Evolutionary conservation across 2,888 invertebrate genomes (phyloP).

Genomic region (Phania funesta): DNA sequence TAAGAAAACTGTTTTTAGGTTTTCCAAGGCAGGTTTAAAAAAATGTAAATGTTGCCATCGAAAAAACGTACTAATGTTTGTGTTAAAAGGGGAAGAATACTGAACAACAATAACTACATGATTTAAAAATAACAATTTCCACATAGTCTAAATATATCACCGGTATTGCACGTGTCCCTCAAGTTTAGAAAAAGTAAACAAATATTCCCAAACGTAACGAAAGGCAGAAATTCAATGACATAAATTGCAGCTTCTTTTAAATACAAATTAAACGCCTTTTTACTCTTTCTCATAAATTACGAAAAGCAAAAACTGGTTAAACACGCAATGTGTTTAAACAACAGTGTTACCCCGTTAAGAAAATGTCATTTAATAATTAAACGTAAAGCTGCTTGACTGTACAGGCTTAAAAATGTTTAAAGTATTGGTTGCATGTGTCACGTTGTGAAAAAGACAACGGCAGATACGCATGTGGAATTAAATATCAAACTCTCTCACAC

Average conservation of each 20-base stretch:
- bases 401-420: constrained; percentile 24
- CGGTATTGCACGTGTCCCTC: constrained; percentile 45
- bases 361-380: constrained; percentile 50
- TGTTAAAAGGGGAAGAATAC: no score
- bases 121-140: constrained; percentile 50
- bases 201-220: constrained; percentile 26
- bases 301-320: constrained; percentile 45
- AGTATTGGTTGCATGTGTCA: constrained; percentile 60
- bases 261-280: constrained; percentile 60
- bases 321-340: constrained; percentile 53
- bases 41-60: no score
- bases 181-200: constrained; percentile 23
- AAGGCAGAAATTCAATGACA: neutral
- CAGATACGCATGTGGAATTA: constrained; percentile 62
- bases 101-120: constrained; percentile 5
- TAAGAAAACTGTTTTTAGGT: no score
- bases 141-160: constrained; percentile 41
- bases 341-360: constrained; percentile 22
- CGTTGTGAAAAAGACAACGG: constrained; percentile 35
- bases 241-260: constrained; percentile 51
- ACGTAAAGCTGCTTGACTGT: constrained; percentile 29
- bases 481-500: constrained; percentile 58
- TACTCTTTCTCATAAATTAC: constrained; percentile 56
- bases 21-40: no score
- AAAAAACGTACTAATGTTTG: no score